Evolutionary conservation across 2,888 invertebrate genomes (phyloP).

Genomic region (Leptarthrus brevirostris): DNA sequence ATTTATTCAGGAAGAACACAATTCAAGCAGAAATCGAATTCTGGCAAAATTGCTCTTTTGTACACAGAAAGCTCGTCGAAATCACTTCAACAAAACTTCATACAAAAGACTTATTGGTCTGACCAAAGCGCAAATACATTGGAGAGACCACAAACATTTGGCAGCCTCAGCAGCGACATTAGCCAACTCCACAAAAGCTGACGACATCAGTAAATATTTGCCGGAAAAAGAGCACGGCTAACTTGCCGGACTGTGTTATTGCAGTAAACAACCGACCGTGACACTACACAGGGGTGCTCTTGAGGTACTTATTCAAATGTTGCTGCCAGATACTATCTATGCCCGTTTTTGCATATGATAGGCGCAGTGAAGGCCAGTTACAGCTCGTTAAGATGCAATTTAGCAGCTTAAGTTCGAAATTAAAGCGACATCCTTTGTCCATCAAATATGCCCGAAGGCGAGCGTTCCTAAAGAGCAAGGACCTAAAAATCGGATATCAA

Average conservation of each 20-base stretch:
- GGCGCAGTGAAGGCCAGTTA: background rate
- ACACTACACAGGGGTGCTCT: slow-evolving; percentile 34
- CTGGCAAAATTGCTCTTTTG: too few relatives aligned
- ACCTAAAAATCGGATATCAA: slow-evolving; percentile 20
- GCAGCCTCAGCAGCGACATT: slow-evolving; percentile 15
- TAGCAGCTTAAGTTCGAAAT: slow-evolving; percentile 31
- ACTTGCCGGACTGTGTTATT: slow-evolving; percentile 41
- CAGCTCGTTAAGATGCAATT: slow-evolving; percentile 38
- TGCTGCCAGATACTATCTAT: slow-evolving; percentile 23
- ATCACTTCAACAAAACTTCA: background rate
- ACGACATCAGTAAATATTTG: slow-evolving; percentile 48
- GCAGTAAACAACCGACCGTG: slow-evolving; percentile 49
- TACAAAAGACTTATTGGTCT: background rate
- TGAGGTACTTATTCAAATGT: slow-evolving; percentile 49
- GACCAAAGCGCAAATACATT: background rate
- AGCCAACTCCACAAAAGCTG: slow-evolving; percentile 39
- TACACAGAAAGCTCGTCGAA: too few relatives aligned
- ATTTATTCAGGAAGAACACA: too few relatives aligned
- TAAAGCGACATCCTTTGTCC: slow-evolving; percentile 26
- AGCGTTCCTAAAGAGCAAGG: background rate
- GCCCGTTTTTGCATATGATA: background rate
- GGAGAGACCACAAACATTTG: slow-evolving; percentile 4
- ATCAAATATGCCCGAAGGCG: background rate
- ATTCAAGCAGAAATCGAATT: too few relatives aligned
- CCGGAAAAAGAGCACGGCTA: slow-evolving; percentile 46